phyloP scores from a whole-genome alignment of 1,140 invertebrate genomes.

The Aporrectodea caliginosa region DNA sequence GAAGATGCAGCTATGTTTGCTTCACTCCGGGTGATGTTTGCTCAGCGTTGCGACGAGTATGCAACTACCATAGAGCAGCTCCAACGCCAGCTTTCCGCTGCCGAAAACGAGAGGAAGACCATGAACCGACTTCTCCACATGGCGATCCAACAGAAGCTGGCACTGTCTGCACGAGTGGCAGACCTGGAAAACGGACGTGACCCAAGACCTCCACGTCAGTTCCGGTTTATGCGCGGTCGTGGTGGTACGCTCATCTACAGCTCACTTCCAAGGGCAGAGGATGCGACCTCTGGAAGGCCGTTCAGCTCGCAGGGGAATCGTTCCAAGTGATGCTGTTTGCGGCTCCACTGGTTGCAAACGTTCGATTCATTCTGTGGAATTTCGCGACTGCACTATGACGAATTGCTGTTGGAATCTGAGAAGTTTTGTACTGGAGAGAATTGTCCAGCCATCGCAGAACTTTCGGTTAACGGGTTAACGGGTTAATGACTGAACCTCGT shows the following conservation, averaged over 20 bases:
- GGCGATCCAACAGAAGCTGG: constrained; percentile 95
- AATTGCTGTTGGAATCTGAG: no score
- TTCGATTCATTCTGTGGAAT: no score
- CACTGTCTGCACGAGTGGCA: constrained; percentile 88
- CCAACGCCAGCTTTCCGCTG: constrained; percentile 60
- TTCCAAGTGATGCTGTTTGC: no score
- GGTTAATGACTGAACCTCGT: no score
- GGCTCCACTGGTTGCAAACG: no score
- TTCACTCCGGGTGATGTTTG: constrained; percentile 97
- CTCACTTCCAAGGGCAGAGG: not conserved
- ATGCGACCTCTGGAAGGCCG: no score
- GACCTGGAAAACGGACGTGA: constrained; percentile 88
- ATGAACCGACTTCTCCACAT: constrained; percentile 91
- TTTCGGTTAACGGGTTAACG: no score
- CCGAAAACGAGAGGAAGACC: constrained; percentile 98
- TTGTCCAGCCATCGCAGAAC: no score
- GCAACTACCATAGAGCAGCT: constrained; percentile 97
- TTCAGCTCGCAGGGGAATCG: no score
- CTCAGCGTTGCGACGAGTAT: constrained; percentile 96
- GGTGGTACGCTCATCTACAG: not conserved
- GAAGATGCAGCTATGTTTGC: constrained; percentile 99
- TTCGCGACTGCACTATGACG: no score
- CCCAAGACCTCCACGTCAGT: constrained; percentile 58
- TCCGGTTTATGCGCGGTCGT: constrained; percentile 8
- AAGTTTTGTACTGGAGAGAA: no score